phyloP scores from a whole-genome alignment of 2,888 invertebrate species.

The Aradus depressus region DNA sequence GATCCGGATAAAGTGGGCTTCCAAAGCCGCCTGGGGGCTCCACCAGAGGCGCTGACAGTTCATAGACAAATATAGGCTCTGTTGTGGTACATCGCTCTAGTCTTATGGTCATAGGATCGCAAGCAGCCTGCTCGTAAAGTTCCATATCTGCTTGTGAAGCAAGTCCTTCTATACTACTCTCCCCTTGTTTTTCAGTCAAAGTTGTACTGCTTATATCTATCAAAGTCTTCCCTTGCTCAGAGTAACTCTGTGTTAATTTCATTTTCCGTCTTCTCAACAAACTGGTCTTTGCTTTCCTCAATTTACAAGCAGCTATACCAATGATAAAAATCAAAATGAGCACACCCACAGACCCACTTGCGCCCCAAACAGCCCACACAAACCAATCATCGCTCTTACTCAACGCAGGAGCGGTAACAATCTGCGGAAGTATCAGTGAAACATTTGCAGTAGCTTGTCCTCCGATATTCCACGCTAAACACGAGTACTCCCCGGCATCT shows the following conservation, averaged over 20 bases:
- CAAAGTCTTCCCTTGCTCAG: conserved; percentile 78
- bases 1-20: conserved; percentile 71
- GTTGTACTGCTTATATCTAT: conserved; percentile 68
- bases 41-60: conserved; percentile 45
- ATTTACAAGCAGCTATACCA: conserved; percentile 49
- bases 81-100: conserved; percentile 41
- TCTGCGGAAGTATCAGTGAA: conserved; percentile 53
- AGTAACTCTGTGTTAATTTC: conserved; percentile 69
- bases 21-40: conserved; percentile 46
- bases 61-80: conserved; percentile 38
- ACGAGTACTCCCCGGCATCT: conserved; percentile 76
- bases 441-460: conserved; percentile 44
- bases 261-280: conserved; percentile 52
- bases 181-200: conserved; percentile 38
- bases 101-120: conserved; percentile 42
- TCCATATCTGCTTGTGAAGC: conserved; percentile 52
- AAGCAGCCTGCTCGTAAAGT: conserved; percentile 36
- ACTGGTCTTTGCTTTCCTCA: conserved; percentile 41
- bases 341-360: conserved; percentile 57
- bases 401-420: conserved; percentile 65
- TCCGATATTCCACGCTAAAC: conserved; percentile 56
- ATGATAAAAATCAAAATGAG: conserved; percentile 42
- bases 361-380: conserved; percentile 57
- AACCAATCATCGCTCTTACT: conserved; percentile 61
- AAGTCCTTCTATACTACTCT: conserved; percentile 52